phyloP scores from a whole-genome alignment of 2,888 invertebrate species.

The Eilema sororculum region DNA sequence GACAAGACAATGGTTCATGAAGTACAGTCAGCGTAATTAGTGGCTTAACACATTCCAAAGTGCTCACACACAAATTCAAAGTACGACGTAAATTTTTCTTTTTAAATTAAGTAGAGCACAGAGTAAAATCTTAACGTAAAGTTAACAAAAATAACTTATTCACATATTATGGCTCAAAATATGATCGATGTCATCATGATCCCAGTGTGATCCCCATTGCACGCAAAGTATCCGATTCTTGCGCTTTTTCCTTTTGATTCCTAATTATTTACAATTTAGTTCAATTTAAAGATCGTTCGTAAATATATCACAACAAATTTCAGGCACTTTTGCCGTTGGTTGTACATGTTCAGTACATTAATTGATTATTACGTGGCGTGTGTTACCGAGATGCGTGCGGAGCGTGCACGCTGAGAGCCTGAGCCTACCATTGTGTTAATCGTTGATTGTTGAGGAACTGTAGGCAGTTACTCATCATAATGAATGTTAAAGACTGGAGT shows the following conservation, averaged over 20 bases:
- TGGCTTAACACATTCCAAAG: not conserved
- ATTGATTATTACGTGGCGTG: conserved; percentile 58
- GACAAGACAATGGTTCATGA: not conserved
- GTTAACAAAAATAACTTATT: no score
- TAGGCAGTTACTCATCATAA: conserved; percentile 38
- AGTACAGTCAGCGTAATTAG: not conserved
- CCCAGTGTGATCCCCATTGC: no score
- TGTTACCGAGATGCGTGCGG: conserved; percentile 41
- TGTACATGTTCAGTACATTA: conserved; percentile 40
- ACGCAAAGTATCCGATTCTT: no score
- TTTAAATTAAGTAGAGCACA: no score
- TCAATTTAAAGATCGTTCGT: not conserved
- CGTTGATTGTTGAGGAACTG: conserved; percentile 48
- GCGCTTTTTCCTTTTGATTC: no score
- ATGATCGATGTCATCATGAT: no score
- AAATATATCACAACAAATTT: not conserved
- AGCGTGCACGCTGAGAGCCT: conserved; percentile 25
- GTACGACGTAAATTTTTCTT: no score
- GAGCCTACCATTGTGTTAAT: conserved; percentile 43
- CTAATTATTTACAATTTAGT: no score
- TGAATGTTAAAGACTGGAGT: conserved; percentile 46
- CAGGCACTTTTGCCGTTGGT: not conserved
- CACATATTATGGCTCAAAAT: no score
- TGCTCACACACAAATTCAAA: no score
- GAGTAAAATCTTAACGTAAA: no score